These are phyloP conservation scores for Varanus komodoensis DNA, from an alignment of 2,113 vertebrate species.

Conservation along the genomic window DNA sequence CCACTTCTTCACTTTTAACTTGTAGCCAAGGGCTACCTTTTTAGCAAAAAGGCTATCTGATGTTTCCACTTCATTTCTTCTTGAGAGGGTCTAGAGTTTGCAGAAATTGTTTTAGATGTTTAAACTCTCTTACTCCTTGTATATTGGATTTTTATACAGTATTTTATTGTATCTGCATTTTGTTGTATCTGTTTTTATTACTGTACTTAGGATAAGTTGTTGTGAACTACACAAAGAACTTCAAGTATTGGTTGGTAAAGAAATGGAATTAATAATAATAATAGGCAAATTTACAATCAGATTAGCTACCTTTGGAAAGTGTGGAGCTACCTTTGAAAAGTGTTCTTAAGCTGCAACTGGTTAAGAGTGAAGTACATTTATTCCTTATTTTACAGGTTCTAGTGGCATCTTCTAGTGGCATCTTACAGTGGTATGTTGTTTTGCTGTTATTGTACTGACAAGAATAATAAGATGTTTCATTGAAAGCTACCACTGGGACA, in stretches of 20 bases:
- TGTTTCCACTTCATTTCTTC: background rate
- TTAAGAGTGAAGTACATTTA: background rate
- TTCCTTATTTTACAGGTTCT: background rate
- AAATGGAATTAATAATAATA: no score
- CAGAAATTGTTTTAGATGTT: no score
- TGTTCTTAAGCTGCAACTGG: background rate
- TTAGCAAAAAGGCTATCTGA: no score
- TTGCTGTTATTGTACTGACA: background rate
- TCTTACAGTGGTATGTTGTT: background rate
- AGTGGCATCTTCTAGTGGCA: background rate
- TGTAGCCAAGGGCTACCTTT: background rate
- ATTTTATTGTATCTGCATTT: no score
- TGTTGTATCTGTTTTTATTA: no score
- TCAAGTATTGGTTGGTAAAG: no score
- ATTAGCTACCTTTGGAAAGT: background rate
- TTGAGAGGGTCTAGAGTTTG: no score
- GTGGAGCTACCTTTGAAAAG: background rate
- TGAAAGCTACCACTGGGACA: background rate
- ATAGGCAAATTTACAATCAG: background rate
- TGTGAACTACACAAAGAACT: no score
- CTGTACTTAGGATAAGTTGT: no score
- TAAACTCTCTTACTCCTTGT: no score
- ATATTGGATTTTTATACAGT: no score
- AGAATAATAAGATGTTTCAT: background rate
- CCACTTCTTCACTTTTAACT: background rate